Evolutionary conservation across 2,113 vertebrate genomes (phyloP), one percentile per base, ranked within the genome.

Genomic region (Petromus typicus): DNA sequence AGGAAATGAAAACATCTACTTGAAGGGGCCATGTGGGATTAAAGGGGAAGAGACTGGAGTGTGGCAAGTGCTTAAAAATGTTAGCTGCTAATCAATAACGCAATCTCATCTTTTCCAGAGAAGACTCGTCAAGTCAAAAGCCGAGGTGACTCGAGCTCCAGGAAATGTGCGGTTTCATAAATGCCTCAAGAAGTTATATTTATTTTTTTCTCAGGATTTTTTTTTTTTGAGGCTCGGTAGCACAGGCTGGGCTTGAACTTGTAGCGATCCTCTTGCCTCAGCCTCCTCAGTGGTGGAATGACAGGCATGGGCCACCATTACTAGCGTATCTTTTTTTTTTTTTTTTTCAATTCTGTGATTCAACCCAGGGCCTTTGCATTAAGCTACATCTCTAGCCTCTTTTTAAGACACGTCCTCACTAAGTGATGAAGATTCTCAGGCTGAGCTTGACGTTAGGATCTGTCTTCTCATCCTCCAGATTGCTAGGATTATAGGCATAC

Each of bases 111-210:
- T 90, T 86, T 97, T 97, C 45, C 98, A 99, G 99, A 99, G 97
- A 99, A 98, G 88, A 98, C 99, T 91, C 98, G 98, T 97, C 95
- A 73, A 89, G 96, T 96, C 97, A 98, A 98, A 95, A 96, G 92
- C 7, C 96, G 94, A 94, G 93, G 95, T 73, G 95, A 96, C 22
- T 23, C 0, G 54, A 98, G 96, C 61, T 97, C 92, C 78, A 99
- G 97, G 97, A 99, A 98, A 97, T 99, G 99, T 97, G 91, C 73
- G 7, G 66, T 99, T 98, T 99, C 98, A 88, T 99, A 95, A 96
- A 82, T 75, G 75, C 78, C 34, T 54, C 75, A 89, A 86, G 90
- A 94, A 92, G 76, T 3, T 37, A 9, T 78, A 54, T 90, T 67
- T 57, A 40, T 75, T 25, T 13, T 14, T 27, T 23, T 25, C 22